phyloP scores from a whole-genome alignment of 2,113 vertebrate genomes.

The Lagopus leucura region DNA sequence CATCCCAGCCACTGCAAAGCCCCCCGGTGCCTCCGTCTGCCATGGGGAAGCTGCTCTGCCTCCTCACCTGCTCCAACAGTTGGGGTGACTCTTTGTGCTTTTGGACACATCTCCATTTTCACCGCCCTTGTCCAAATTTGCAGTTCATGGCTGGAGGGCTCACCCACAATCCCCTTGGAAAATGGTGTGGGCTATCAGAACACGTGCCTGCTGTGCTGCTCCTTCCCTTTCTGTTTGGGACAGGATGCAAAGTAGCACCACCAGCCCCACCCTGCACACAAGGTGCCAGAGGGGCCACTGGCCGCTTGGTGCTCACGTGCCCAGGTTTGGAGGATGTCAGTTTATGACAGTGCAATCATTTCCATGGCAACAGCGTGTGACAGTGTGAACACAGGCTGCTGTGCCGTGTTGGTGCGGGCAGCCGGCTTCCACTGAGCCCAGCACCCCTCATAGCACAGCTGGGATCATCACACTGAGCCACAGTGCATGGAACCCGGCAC shows the following conservation, averaged over 20 bases:
- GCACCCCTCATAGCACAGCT: accelerated
- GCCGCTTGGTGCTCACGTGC: not conserved
- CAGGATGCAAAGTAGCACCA: accelerated
- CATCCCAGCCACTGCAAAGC: not conserved
- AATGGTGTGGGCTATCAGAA: not conserved
- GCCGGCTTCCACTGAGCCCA: not conserved
- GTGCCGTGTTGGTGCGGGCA: accelerated
- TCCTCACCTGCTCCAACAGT: accelerated
- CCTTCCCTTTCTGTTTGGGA: not conserved
- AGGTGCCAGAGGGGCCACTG: accelerated
- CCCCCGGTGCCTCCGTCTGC: not conserved
- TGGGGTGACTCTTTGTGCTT: not conserved
- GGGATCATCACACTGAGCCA: not conserved
- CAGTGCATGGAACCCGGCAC: accelerated
- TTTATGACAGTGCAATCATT: slow-evolving; percentile 19
- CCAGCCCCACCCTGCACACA: not conserved
- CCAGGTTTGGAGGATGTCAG: not conserved
- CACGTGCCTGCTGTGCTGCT: not conserved
- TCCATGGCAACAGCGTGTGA: slow-evolving; percentile 28
- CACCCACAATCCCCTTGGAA: accelerated
- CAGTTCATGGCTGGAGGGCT: not conserved
- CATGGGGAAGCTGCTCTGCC: not conserved
- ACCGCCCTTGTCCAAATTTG: not conserved
- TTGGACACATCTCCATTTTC: not conserved
- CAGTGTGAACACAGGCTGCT: not conserved